Evolutionary conservation across 2,113 vertebrate genomes (phyloP), one percentile per base, ranked within the genome.

Genomic region (Aix galericulata): DNA sequence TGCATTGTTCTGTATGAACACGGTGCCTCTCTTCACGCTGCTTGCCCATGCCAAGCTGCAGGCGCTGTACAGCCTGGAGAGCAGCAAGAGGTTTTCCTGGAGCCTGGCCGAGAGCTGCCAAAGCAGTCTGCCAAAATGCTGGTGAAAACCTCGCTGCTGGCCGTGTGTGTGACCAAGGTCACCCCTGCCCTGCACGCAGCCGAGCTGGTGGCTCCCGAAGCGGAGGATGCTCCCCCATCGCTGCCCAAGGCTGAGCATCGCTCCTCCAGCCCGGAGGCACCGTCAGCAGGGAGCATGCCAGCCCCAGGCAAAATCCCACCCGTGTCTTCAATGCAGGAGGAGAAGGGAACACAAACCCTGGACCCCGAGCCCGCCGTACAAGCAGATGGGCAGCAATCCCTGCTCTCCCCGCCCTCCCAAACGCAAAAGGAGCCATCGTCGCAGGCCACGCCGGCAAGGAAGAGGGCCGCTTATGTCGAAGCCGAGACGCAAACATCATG

Each of bases 391-490:
- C 34, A 52, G 29, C 56, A 36, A 18, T 25, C 15, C 66, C 36
- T 31, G 58, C 52, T 38, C 46, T 60, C 44, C 26, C 44, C 36
- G 18, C 21, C 12, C 5, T 26, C 40, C 21, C 60, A 25, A 53
- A 32, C 23, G 34, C 59, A 29, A 66, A 46, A 44, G 27, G 20
- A 72, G n/a, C 14, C 1, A 1, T 26, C 9, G 25, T 26, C 31
- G 13, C 44, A 48, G 64, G 64, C 58, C n/a, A 22, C 17, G 10
- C 36, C 32, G 23, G 69, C 56, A 17, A 32, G 71, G n/a, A 67
- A 53, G n/a, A 31, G 53, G 1, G 40, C 34, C 22, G 10, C 0
- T 0, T 3, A 1, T 22, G 44, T 20, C 0, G 4, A 69, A 56
- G 63, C 63, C 1, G 2, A 53, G 36, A 69, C 27, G n/a, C 69